Conservation (phyloP, 1,140 invertebrate species). For the Rhizoglyphus robini region DNA sequence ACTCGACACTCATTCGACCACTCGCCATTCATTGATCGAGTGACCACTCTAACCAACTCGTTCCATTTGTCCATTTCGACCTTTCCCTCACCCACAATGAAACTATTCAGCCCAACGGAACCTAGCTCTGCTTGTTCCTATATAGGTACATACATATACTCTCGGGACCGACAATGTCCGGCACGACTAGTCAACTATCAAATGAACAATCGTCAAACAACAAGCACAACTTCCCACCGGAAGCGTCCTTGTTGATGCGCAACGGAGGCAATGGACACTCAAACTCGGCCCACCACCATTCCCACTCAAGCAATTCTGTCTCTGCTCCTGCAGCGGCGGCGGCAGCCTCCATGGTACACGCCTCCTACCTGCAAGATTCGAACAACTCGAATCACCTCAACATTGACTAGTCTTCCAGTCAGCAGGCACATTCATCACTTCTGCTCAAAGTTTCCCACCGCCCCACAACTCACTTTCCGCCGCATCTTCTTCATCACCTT, state of each 20-base stretch:
- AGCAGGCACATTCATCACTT: background rate
- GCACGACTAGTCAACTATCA: conserved; percentile 30
- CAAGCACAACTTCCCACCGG: conserved; percentile 31
- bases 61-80: too few relatives aligned
- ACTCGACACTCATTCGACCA: too few relatives aligned
- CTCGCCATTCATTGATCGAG: too few relatives aligned
- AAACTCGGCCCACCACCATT: background rate
- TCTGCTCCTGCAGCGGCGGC: background rate
- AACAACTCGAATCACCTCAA: background rate
- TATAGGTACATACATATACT: conserved; percentile 30
- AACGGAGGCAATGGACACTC: background rate
- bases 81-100: background rate
- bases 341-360: background rate
- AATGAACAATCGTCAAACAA: conserved; percentile 31
- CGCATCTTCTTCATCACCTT: background rate
- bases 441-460: background rate
- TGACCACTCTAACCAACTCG: too few relatives aligned
- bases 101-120: conserved; percentile 1
- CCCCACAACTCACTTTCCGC: background rate
- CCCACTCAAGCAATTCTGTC: background rate
- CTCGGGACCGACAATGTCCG: conserved; percentile 29
- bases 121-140: conserved; percentile 26
- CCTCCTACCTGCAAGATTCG: conserved; percentile 8
- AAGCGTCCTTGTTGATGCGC: conserved; percentile 21
- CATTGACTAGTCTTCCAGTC: background rate